phyloP scores from a whole-genome alignment of 2,888 invertebrate species.

The Dicycla oo region DNA sequence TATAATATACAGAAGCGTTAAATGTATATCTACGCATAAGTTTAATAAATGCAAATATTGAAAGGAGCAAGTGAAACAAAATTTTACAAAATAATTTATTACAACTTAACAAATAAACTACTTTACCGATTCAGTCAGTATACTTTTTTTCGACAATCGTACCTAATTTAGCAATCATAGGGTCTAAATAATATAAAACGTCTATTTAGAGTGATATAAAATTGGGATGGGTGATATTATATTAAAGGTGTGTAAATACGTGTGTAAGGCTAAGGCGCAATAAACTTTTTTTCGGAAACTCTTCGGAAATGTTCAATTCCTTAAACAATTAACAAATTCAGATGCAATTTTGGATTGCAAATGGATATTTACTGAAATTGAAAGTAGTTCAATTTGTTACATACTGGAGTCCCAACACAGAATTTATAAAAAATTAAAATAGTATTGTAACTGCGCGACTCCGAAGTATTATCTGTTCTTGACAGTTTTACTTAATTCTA shows the following conservation, averaged over 20 bases:
- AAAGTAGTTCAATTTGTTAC: neutral
- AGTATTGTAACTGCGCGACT: neutral
- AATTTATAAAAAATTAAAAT: neutral
- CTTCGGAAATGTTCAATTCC: neutral
- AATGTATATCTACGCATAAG: conserved; percentile 4
- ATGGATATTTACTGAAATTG: neutral
- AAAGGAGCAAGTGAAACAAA: conserved; percentile 59
- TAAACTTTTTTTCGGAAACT: conserved; percentile 18
- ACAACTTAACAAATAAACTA: conserved; percentile 68
- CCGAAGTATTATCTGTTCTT: neutral
- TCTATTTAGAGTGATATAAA: conserved; percentile 73
- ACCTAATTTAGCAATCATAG: conserved; percentile 54
- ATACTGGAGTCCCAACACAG: neutral
- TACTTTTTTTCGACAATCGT: conserved; percentile 57
- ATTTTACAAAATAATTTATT: conserved; percentile 80
- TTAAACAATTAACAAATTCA: neutral
- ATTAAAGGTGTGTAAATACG: conserved; percentile 58
- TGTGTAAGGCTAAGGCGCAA: conserved; percentile 34
- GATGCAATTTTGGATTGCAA: neutral
- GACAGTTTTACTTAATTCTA: neutral
- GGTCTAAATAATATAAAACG: conserved; percentile 47
- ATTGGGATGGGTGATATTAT: conserved; percentile 73
- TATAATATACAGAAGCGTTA: conserved; percentile 11
- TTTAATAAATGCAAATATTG: conserved; percentile 18
- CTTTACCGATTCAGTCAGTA: conserved; percentile 68